Conservation (phyloP, 2,797 vertebrate species). For the Syngnathus acus region DNA sequence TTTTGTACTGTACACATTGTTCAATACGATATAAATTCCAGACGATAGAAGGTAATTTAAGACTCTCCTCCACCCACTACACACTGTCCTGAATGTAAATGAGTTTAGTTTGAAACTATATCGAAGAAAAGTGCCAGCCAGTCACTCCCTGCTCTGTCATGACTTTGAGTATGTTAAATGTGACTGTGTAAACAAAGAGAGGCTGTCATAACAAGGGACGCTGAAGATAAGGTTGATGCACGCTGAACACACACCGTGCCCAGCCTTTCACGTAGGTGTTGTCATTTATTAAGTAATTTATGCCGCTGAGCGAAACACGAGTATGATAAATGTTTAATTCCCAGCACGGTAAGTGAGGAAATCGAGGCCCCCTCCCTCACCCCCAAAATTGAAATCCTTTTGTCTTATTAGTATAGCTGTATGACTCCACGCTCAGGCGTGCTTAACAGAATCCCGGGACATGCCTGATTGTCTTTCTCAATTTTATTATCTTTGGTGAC, state of each 20-base stretch:
- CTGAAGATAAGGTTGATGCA: background rate
- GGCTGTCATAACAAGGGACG: background rate
- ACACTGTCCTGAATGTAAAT: background rate
- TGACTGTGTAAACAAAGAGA: background rate
- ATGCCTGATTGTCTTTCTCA: slow-evolving; percentile 1
- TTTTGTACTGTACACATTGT: background rate
- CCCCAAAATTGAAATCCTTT: background rate
- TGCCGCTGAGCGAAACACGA: background rate
- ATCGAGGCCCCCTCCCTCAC: background rate
- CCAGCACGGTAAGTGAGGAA: slow-evolving; percentile 3
- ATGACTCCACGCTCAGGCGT: background rate
- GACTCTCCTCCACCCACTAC: background rate
- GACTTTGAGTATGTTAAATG: background rate
- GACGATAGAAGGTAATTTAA: background rate
- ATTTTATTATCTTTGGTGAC: slow-evolving; percentile 14
- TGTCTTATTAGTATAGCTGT: background rate
- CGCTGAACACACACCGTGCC: background rate
- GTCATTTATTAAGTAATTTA: background rate
- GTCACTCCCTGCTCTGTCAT: background rate
- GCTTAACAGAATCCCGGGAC: background rate
- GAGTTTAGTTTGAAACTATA: background rate
- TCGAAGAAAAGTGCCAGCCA: background rate
- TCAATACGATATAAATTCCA: background rate
- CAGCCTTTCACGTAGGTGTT: background rate
- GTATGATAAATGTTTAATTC: background rate